phyloP scores from a whole-genome alignment of 2,888 invertebrate species.

The Serrognathus titanus region DNA sequence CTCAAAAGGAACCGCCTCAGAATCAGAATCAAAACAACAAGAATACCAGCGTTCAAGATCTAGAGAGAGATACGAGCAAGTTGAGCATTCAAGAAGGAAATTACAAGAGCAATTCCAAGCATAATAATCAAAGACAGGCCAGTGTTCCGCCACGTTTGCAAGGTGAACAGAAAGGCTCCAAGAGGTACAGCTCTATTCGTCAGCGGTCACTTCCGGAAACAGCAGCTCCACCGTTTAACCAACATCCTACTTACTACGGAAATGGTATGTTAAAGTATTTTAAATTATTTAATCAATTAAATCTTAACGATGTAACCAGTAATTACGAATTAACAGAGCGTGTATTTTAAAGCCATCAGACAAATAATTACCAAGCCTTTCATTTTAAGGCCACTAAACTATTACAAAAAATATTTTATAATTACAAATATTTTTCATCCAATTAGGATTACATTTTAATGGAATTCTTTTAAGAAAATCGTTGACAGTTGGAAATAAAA shows the following conservation, averaged over 20 bases:
- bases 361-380: too few species aligned
- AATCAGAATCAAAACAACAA: conserved; percentile 37
- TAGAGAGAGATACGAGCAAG: conserved; percentile 41
- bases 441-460: too few species aligned
- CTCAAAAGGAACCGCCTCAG: conserved; percentile 31
- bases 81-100: conserved; percentile 38
- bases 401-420: too few species aligned
- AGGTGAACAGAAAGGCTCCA: conserved; percentile 51
- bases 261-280: conserved; percentile 29
- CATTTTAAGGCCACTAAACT: too few species aligned
- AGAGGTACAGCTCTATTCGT: conserved; percentile 55
- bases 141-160: conserved; percentile 46
- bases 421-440: too few species aligned
- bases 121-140: conserved; percentile 36
- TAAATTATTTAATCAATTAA: not conserved
- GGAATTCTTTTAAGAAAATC: too few species aligned
- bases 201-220: conserved; percentile 60
- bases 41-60: conserved; percentile 33
- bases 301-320: not conserved
- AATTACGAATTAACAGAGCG: too few species aligned
- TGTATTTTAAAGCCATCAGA: too few species aligned
- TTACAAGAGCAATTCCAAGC: conserved; percentile 16
- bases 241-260: conserved; percentile 40
- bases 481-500: too few species aligned
- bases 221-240: conserved; percentile 38